phyloP scores from a whole-genome alignment of 2,888 invertebrate species.

The Esperia sulphurella region DNA sequence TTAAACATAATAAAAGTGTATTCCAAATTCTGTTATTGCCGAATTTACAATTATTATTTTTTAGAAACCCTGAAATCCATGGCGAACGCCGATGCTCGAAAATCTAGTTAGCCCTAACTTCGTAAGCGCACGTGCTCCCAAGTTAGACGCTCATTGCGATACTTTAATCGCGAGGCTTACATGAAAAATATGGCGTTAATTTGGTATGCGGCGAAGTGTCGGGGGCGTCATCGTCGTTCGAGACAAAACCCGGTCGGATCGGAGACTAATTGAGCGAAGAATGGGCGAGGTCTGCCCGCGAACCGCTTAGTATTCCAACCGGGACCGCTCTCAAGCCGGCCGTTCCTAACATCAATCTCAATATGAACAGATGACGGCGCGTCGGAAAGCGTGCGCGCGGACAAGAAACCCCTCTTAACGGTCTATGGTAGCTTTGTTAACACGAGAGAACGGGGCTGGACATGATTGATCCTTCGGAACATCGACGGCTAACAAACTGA shows the following conservation, averaged over 20 bases:
- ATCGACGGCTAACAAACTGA: slow-evolving; percentile 6
- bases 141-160: slow-evolving; percentile 35
- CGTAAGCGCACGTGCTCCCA: slow-evolving; percentile 7
- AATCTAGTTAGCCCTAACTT: too few relatives aligned
- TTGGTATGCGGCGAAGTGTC: slow-evolving; percentile 67
- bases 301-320: slow-evolving; percentile 72
- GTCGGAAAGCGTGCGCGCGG: slow-evolving; percentile 58
- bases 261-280: slow-evolving; percentile 70
- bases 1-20: too few relatives aligned
- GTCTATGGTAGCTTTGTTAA: slow-evolving; percentile 42
- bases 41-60: too few relatives aligned
- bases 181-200: slow-evolving; percentile 67
- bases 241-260: slow-evolving; percentile 56
- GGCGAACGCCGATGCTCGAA: too few relatives aligned
- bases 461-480: slow-evolving; percentile 55
- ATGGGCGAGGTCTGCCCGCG: slow-evolving; percentile 54
- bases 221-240: slow-evolving; percentile 43
- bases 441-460: slow-evolving; percentile 28
- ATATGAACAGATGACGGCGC: slow-evolving; percentile 68
- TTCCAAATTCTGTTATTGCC: too few relatives aligned
- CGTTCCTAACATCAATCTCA: slow-evolving; percentile 74
- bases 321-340: slow-evolving; percentile 42
- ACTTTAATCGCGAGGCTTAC: slow-evolving; percentile 58
- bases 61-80: too few relatives aligned
- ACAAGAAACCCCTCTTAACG: slow-evolving; percentile 74